Evolutionary conservation across 1,140 invertebrate genomes (phyloP).

Genomic region (Tenebrio molitor): DNA sequence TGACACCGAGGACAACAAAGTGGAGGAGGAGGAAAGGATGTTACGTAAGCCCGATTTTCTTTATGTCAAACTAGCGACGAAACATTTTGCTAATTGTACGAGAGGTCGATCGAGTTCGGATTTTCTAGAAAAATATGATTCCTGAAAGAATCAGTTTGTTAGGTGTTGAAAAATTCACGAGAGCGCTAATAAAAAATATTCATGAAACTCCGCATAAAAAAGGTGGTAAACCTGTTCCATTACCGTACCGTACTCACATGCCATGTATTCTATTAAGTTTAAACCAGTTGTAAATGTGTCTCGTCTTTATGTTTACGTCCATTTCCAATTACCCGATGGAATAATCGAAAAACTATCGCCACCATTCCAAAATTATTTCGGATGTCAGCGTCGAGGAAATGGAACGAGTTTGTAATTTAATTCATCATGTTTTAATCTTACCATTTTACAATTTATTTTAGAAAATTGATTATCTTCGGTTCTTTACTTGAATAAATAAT

Average conservation of each 20-base stretch:
- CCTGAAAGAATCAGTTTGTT: constrained; percentile 22
- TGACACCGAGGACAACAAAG: constrained; percentile 16
- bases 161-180: constrained; percentile 24
- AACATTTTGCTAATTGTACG: too few species aligned
- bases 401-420: constrained; percentile 24
- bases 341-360: too few species aligned
- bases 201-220: constrained; percentile 34
- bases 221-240: constrained; percentile 28
- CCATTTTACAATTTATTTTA: constrained; percentile 33
- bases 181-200: constrained; percentile 29
- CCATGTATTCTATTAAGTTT: constrained; percentile 33
- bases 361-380: neutral
- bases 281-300: constrained; percentile 16
- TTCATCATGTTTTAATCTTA: constrained; percentile 30
- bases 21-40: constrained; percentile 12
- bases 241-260: constrained; percentile 26
- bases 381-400: neutral
- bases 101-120: too few species aligned
- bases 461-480: constrained; percentile 40
- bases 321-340: neutral
- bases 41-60: constrained; percentile 18
- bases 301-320: constrained; percentile 8
- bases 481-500: constrained; percentile 23
- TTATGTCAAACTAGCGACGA: too few species aligned
- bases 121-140: constrained; percentile 3